A percentile compares a stretch with the other conserved stretches of the same genome.
These are phyloP conservation scores for Raja brachyura DNA, from an alignment of 2,113 vertebrate species.

Conservation along the genomic window DNA sequence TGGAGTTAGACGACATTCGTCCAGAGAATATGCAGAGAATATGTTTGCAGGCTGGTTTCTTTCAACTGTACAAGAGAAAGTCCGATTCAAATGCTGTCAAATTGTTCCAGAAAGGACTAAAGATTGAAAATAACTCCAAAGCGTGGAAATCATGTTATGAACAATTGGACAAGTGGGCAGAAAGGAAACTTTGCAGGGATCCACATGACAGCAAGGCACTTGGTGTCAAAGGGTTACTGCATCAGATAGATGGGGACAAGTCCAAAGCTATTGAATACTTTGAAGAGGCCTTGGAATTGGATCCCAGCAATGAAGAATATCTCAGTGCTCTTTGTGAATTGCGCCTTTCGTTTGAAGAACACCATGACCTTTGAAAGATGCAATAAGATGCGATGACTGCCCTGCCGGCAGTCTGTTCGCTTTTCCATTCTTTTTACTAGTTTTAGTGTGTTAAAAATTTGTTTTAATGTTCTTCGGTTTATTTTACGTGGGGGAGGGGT, in stretches of 20 bases:
- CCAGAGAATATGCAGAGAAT: background rate
- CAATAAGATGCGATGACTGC: background rate
- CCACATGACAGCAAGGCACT: background rate
- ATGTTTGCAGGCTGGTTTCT: background rate
- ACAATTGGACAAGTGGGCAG: background rate
- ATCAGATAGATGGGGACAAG: conserved; percentile 44
- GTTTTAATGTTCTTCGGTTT: too few species aligned
- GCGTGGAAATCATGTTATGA: background rate
- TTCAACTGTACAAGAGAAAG: background rate
- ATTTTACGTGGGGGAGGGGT: too few species aligned
- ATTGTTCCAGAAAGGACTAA: background rate
- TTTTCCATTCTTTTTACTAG: too few species aligned
- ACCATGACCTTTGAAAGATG: background rate
- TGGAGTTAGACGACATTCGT: background rate
- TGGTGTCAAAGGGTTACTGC: too few species aligned
- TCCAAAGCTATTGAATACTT: conserved; percentile 41
- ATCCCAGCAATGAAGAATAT: conserved; percentile 43
- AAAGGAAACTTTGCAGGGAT: background rate
- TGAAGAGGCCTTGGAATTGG: conserved; percentile 42
- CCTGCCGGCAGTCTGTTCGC: too few species aligned
- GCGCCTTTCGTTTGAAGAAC: conserved; percentile 38
- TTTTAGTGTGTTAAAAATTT: too few species aligned
- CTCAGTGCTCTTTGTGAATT: conserved; percentile 5
- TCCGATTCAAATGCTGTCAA: background rate
- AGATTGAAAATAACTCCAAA: background rate